Base-by-base conservation (phyloP, 1,140 invertebrate genomes). In the Zaprionus camerounensis region DNA sequence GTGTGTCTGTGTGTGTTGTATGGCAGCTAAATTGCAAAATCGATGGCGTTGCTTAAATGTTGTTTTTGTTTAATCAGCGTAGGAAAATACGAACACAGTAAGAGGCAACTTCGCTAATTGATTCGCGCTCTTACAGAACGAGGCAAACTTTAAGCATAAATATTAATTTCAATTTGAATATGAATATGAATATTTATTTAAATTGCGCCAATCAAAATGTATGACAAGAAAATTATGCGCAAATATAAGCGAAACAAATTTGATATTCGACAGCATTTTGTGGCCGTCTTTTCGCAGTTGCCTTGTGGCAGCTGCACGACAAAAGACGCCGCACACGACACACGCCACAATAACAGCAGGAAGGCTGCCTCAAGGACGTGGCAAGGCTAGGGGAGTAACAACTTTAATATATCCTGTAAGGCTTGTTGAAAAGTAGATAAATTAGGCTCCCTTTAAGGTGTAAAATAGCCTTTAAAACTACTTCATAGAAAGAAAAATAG, bases 161-260 rank as follows among this genome's bases (percentile, higher is more conserved):
- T 90, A 79, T 90, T 81, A 81, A 88, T 79, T 68, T 68, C 22
- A 53, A 46, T 38, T 38, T 38, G 36, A 38, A 38, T 38, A 81
- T 84, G 84, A 81, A 88, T 79, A 77, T 73, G 17, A 53, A 57
- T 57, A 71, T 66, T 51, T 51, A 51, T 51, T 51, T 51, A 22
- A 51, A 51, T 51, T 51, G 34, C 59, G 31, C 64, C 83, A 87
- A 86, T 86, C 76, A 87, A 87, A 87, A 82, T 77, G 76, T 86
- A 86, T 88, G 84, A 90, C 84, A 88, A 76, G 74, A 49, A 88
- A 88, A 90, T 84, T 88, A 84, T 90, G 81, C 78, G 44, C 64
- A 75, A 75, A 76, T 71, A 81, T 77, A 65, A 72, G 9, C 41
- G 41, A 46, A 46, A 46, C 41, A 46, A 46, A 76, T 80, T 83